Base-by-base conservation (phyloP, 23 tunicate species). In the Diplosoma virens region DNA sequence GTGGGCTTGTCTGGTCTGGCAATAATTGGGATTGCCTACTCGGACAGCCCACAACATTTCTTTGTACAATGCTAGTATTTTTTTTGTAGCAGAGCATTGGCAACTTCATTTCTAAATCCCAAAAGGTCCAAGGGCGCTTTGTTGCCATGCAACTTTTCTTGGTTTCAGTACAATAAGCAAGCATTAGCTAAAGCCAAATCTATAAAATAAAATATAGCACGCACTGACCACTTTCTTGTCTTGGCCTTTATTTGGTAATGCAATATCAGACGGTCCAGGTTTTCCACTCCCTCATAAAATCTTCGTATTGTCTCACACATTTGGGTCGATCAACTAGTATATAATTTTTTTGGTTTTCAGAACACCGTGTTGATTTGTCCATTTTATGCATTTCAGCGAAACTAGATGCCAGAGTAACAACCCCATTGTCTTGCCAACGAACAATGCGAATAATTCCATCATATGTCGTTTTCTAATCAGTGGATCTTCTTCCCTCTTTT, bases 191-290 rank as follows among this genome's bases (percentile, higher is more conserved):
- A 41, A 5, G 69, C 69, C 69, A 28, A 6, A 28, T 63, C 69
- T 2, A 63, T 5, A 28, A 63, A 63, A 28, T 63, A 35, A 63
- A 63, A 63, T 29, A 63, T 28, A 23, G 30, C 34, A n/a, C 69
- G 69, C 3, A 63, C 33, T 4, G 69, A 35, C 69, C 69, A 63
- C 30, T 63, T 63, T 28, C 30, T 63, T 3, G 69, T 63, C 22
- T 63, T 63, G n/a, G 69, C n/a, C n/a, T n/a, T n/a, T n/a, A n/a
- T n/a, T n/a, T n/a, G n/a, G n/a, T 41, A 41, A 7, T 7, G 14
- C 14, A 41, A 41, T 41, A 41, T 41, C 50, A 41, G 14, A 14
- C 50, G 14, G 14, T 41, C 14, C 50, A 41, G 9, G 14, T 41
- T 41, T 9, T 41, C 50, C 9, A 41, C 50, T 41, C 50, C 50